These are phyloP conservation scores for Sinohyriopsis cumingii DNA, from an alignment of 2,888 invertebrate genomes.

Conservation along the genomic window DNA sequence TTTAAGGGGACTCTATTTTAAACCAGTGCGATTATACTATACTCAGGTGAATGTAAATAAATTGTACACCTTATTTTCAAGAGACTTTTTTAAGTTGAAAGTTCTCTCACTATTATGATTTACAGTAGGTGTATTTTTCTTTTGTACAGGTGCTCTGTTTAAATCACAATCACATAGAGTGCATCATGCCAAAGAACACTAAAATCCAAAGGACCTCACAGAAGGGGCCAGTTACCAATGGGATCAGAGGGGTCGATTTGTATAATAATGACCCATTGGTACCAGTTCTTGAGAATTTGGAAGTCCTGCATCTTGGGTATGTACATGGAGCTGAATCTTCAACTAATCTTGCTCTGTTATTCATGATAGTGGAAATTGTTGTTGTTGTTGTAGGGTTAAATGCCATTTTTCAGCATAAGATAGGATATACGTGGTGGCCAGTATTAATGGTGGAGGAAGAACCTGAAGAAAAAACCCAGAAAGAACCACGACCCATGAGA, in stretches of 20 bases:
- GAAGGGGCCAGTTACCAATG: constrained; percentile 20
- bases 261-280: constrained; percentile 39
- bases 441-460: too few species aligned
- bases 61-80: too few species aligned
- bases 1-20: too few species aligned
- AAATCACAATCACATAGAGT: constrained; percentile 72
- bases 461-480: too few species aligned
- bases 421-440: too few species aligned
- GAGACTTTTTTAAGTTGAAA: background rate
- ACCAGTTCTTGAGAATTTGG: constrained; percentile 68
- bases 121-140: background rate
- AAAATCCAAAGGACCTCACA: constrained; percentile 27
- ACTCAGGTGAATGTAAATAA: too few species aligned
- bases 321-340: constrained; percentile 6
- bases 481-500: too few species aligned
- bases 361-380: too few species aligned
- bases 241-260: constrained; percentile 33
- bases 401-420: too few species aligned
- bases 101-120: background rate
- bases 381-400: too few species aligned
- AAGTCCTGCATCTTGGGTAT: constrained; percentile 70
- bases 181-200: constrained; percentile 63
- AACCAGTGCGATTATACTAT: too few species aligned
- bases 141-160: constrained; percentile 68
- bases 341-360: too few species aligned